Evolutionary conservation across 2,797 vertebrate species (phyloP).

Genomic region (Acropternis orthonyx): DNA sequence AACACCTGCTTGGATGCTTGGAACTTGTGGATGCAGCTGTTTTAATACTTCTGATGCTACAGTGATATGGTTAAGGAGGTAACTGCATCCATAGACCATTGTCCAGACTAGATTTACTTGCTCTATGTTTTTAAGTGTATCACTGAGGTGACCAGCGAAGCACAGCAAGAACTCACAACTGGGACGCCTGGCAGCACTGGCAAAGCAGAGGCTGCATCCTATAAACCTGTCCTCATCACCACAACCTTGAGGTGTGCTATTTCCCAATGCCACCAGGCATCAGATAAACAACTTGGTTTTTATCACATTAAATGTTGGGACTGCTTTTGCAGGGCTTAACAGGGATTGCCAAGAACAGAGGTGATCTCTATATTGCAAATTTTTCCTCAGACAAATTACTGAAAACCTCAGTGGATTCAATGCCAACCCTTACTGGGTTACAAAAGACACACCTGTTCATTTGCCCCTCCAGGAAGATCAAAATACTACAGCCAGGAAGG

Average conservation of each 20-base stretch:
- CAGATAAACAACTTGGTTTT: neutral
- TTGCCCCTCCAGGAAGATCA: neutral
- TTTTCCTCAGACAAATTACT: neutral
- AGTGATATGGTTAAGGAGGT: fast-evolving
- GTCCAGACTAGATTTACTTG: neutral
- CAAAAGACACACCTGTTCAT: neutral
- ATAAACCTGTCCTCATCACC: neutral
- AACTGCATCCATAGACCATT: fast-evolving
- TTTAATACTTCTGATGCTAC: neutral
- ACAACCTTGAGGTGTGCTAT: neutral
- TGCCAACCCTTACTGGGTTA: neutral
- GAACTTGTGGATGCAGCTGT: fast-evolving
- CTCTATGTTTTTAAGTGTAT: neutral
- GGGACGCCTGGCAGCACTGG: neutral
- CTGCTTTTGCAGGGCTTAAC: neutral
- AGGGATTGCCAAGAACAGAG: neutral
- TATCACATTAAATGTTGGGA: neutral
- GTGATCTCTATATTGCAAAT: neutral
- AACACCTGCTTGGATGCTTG: neutral
- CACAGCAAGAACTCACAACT: neutral
- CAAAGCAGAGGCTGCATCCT: neutral
- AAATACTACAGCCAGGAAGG: neutral
- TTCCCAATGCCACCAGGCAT: neutral
- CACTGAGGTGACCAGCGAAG: neutral
- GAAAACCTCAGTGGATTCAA: neutral